These are phyloP conservation scores for Drosophila cracens DNA, from an alignment of 2,888 invertebrate species.

Conservation along the genomic window DNA sequence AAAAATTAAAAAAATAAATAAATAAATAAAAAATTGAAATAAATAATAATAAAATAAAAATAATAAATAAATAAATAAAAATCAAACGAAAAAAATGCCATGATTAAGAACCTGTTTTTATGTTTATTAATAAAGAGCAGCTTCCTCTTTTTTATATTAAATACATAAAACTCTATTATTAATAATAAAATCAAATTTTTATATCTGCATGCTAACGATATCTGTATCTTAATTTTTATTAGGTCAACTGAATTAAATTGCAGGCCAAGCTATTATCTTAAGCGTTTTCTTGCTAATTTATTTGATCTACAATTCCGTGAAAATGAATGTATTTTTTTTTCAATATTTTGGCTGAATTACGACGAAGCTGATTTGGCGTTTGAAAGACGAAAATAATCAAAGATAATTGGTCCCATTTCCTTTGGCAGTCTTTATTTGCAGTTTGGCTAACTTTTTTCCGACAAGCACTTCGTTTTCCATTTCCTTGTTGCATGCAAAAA, in stretches of 20 bases:
- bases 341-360: too few species aligned
- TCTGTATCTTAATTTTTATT: not conserved
- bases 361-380: not conserved
- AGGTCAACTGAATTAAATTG: not conserved
- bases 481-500: constrained; percentile 64
- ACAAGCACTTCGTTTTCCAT: constrained; percentile 70
- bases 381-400: not conserved
- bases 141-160: not conserved
- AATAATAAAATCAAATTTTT: not conserved
- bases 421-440: constrained; percentile 10
- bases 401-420: constrained; percentile 4
- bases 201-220: not conserved
- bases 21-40: not conserved
- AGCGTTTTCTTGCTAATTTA: not conserved
- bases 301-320: not conserved
- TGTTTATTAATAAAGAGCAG: not conserved
- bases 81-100: not conserved
- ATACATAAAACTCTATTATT: not conserved
- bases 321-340: not conserved
- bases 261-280: not conserved
- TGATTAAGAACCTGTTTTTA: not conserved
- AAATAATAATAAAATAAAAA: not conserved
- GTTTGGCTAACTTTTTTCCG: constrained; percentile 26
- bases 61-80: not conserved
- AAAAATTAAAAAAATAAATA: not conserved